Percentiles rank a stretch among this genome's conserved stretches.
Conservation (phyloP, 2,888 invertebrate genomes). For the Diaphora mendica region DNA sequence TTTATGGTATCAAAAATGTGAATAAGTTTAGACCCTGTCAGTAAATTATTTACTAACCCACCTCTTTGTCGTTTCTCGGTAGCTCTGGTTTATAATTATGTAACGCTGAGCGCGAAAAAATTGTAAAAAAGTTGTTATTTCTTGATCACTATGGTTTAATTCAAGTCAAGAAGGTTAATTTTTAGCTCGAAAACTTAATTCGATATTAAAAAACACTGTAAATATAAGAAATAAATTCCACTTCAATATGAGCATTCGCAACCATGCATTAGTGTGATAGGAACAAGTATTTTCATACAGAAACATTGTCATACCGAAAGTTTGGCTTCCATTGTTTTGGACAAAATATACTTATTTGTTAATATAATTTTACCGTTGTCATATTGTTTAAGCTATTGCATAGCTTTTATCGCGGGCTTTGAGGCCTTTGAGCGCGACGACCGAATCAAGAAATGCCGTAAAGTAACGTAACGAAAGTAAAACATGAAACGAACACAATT, state of each 20-base stretch:
- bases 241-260: background rate
- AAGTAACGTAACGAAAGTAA: too few species aligned
- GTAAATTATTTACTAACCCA: background rate
- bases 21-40: background rate
- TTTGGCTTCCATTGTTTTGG: constrained; percentile 35
- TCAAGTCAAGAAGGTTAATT: background rate
- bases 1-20: too few species aligned
- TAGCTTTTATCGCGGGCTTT: too few species aligned
- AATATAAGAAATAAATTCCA: background rate
- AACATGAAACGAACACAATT: too few species aligned
- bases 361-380: too few species aligned
- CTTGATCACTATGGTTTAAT: background rate
- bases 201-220: background rate
- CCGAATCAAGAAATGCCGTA: too few species aligned
- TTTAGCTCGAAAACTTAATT: background rate
- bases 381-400: too few species aligned
- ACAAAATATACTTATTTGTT: too few species aligned
- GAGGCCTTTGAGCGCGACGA: too few species aligned
- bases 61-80: background rate
- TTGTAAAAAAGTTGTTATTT: background rate
- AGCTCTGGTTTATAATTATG: background rate
- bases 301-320: constrained; percentile 55
- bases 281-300: constrained; percentile 56
- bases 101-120: background rate
- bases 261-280: constrained; percentile 57